phyloP scores from a whole-genome alignment of 2,797 vertebrate genomes.

The Helarctos malayanus region DNA sequence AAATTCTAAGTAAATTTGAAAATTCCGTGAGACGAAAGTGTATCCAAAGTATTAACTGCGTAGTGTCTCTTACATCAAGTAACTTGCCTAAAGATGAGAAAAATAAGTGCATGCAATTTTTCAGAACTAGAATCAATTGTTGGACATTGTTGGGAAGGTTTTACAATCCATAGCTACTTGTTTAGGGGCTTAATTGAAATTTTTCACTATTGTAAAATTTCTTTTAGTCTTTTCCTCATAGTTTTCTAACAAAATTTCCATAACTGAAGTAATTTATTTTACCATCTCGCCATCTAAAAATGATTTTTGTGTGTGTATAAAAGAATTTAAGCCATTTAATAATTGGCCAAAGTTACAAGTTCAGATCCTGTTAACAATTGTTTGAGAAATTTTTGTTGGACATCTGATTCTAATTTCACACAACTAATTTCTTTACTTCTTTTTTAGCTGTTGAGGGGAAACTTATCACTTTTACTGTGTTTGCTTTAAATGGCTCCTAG shows the following conservation, averaged over 20 bases:
- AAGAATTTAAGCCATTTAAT: slow-evolving; percentile 8
- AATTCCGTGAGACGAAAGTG: not conserved
- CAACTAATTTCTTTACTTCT: not conserved
- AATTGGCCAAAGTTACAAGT: not conserved
- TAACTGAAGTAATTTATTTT: not conserved
- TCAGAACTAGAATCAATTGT: not conserved
- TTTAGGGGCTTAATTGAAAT: not conserved
- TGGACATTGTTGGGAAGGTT: not conserved
- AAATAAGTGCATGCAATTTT: not conserved
- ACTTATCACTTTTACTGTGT: not conserved
- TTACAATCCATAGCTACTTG: not conserved
- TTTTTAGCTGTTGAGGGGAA: slow-evolving; percentile 29
- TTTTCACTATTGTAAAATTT: slow-evolving; percentile 7
- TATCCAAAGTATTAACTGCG: not conserved
- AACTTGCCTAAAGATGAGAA: not conserved
- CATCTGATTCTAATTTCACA: slow-evolving; percentile 38
- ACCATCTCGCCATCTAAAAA: not conserved
- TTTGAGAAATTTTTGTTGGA: not conserved
- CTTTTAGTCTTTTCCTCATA: slow-evolving; percentile 5
- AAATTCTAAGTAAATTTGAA: slow-evolving; percentile 27
- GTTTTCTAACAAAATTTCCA: slow-evolving; percentile 30
- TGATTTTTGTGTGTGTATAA: not conserved
- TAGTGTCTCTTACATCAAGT: not conserved
- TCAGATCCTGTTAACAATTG: not conserved
- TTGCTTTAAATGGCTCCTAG: not conserved